phyloP scores from a whole-genome alignment of 2,888 invertebrate species.

The Tipula lateralis region DNA sequence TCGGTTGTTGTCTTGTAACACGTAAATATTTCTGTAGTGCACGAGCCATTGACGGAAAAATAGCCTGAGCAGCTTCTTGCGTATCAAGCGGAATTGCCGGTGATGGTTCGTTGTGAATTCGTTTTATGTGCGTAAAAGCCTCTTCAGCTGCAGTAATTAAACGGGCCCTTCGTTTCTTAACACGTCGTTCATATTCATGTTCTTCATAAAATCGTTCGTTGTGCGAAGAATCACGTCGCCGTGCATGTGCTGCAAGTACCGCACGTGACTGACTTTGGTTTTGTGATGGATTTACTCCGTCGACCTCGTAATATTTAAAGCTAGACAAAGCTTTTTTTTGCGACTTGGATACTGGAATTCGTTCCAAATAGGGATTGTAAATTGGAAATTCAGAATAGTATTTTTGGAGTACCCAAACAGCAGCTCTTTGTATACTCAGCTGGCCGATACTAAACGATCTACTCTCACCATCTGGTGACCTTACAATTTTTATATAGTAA shows the following conservation, averaged over 20 bases:
- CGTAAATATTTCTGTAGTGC: conserved; percentile 94
- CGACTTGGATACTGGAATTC: conserved; percentile 80
- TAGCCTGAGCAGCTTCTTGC: conserved; percentile 93
- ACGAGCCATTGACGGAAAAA: conserved; percentile 94
- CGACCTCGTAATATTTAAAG: conserved; percentile 97
- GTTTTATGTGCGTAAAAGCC: conserved; percentile 93
- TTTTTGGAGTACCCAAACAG: conserved; percentile 88
- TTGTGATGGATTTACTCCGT: conserved; percentile 66
- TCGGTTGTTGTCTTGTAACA: conserved; percentile 91
- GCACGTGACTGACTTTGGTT: conserved; percentile 68
- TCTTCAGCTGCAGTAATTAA: conserved; percentile 93
- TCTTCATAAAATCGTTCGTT: conserved; percentile 98
- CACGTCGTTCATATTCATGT: conserved; percentile 90
- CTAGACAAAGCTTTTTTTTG: conserved; percentile 71
- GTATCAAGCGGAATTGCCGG: conserved; percentile 86
- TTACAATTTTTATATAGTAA: conserved; percentile 83
- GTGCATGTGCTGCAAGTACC: conserved; percentile 68
- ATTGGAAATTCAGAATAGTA: conserved; percentile 96
- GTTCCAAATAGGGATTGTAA: conserved; percentile 93
- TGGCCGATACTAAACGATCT: conserved; percentile 83
- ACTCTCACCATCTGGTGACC: conserved; percentile 94
- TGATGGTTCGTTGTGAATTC: conserved; percentile 66
- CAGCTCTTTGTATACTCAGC: conserved; percentile 90
- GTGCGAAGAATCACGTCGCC: conserved; percentile 85
- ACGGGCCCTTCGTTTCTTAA: conserved; percentile 83